These are phyloP conservation scores for Drosophila mayaguana DNA, from an alignment of 2,888 invertebrate genomes.

Conservation along the genomic window DNA sequence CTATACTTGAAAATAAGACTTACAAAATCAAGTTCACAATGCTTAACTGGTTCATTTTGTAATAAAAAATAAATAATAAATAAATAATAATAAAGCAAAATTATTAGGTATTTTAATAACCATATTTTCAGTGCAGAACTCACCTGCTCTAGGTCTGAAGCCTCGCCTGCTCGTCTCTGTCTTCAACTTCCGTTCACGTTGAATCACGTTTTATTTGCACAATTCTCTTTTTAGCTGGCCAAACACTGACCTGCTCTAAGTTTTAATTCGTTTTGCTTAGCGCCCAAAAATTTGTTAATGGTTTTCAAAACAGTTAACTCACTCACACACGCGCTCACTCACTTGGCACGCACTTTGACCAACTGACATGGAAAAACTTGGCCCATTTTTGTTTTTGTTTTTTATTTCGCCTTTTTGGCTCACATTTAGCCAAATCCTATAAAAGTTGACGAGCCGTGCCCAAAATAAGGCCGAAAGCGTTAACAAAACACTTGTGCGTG, in stretches of 20 bases:
- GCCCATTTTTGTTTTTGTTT: slow-evolving; percentile 58
- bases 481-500: slow-evolving; percentile 45
- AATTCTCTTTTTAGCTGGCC: neutral
- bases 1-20: neutral
- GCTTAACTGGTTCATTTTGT: neutral
- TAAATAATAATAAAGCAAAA: neutral
- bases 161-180: neutral
- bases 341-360: slow-evolving; percentile 67
- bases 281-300: slow-evolving; percentile 15
- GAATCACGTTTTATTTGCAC: slow-evolving; percentile 10
- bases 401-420: neutral
- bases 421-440: slow-evolving; percentile 50
- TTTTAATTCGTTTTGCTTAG: slow-evolving; percentile 15
- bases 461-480: slow-evolving; percentile 30
- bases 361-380: slow-evolving; percentile 66
- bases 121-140: slow-evolving; percentile 7
- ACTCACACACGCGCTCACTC: slow-evolving; percentile 55
- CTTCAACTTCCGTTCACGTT: slow-evolving; percentile 13
- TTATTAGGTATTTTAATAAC: neutral
- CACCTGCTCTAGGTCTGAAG: slow-evolving; percentile 1
- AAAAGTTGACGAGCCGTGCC: slow-evolving; percentile 73
- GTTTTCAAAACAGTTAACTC: slow-evolving; percentile 21
- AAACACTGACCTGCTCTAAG: slow-evolving; percentile 64
- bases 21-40: neutral
- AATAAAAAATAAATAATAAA: neutral